Evolutionary conservation across 2,797 vertebrate genomes (phyloP).

Genomic region (Semotilus atromaculatus): DNA sequence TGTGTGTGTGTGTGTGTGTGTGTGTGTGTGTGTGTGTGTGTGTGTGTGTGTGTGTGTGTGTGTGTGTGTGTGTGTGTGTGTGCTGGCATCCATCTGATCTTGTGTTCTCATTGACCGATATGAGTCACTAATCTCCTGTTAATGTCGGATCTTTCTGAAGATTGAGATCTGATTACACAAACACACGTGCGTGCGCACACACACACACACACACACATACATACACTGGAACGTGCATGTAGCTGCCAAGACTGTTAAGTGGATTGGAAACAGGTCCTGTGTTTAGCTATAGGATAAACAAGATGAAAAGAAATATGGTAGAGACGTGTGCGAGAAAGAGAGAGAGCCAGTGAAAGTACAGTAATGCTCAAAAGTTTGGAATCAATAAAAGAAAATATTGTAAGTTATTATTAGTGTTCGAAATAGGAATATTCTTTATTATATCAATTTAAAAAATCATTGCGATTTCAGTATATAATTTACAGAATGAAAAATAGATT

Average conservation of each 20-base stretch:
- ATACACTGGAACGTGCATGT: neutral
- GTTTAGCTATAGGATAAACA: constrained; percentile 32
- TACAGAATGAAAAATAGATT: neutral
- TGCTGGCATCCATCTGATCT: constrained; percentile 21
- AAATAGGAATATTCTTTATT: neutral
- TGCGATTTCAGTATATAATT: neutral
- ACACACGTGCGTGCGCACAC: neutral
- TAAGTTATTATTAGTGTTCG: neutral
- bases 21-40: too few relatives aligned
- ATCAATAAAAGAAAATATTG: neutral
- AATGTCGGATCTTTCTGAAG: constrained; percentile 48
- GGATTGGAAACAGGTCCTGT: constrained; percentile 7
- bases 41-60: neutral
- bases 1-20: neutral
- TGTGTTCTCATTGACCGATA: constrained; percentile 27
- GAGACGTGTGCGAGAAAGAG: neutral
- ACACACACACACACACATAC: constrained; percentile 2
- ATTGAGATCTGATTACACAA: constrained; percentile 50
- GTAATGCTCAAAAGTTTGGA: neutral
- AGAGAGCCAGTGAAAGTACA: neutral
- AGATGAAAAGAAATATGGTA: constrained; percentile 27
- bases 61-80: constrained; percentile 22
- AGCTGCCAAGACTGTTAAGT: constrained; percentile 20
- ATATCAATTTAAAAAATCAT: neutral
- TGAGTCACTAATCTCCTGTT: constrained; percentile 52